Evolutionary conservation across 2,797 vertebrate genomes (phyloP).

Genomic region (Sphenodon punctatus): DNA sequence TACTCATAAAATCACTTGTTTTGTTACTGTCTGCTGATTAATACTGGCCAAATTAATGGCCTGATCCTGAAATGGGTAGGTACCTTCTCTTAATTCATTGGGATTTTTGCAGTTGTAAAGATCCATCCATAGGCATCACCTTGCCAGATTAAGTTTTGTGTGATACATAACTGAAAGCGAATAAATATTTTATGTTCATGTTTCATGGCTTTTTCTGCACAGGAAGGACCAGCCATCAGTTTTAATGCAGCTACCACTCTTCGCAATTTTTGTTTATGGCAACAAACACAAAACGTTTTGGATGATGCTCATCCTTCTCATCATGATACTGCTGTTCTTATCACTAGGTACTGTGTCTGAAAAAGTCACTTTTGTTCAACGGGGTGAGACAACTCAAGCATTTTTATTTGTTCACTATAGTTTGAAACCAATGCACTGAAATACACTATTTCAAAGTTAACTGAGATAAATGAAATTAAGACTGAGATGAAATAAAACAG

Average conservation of each 20-base stretch:
- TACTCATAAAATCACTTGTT: background rate
- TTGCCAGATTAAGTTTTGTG: background rate
- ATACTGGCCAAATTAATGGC: background rate
- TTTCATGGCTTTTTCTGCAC: conserved; percentile 22
- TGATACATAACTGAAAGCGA: background rate
- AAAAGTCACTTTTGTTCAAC: background rate
- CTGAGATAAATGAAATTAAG: background rate
- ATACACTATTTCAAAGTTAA: background rate
- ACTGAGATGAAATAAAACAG: background rate
- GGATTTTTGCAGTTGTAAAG: background rate
- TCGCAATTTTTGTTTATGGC: conserved; percentile 96
- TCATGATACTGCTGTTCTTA: conserved; percentile 95
- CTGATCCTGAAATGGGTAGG: background rate
- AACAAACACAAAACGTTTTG: conserved; percentile 88
- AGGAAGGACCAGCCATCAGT: conserved; percentile 94
- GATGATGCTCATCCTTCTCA: conserved; percentile 92
- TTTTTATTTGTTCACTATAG: background rate
- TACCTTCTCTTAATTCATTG: background rate
- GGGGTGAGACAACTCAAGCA: background rate
- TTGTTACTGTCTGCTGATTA: background rate
- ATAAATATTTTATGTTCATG: background rate
- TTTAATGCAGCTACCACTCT: conserved; percentile 93
- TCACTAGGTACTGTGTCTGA: conserved; percentile 85
- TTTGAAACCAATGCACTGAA: background rate
- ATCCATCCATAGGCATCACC: background rate